phyloP scores from a whole-genome alignment of 2,797 vertebrate genomes.

The Silurus aristotelis region DNA sequence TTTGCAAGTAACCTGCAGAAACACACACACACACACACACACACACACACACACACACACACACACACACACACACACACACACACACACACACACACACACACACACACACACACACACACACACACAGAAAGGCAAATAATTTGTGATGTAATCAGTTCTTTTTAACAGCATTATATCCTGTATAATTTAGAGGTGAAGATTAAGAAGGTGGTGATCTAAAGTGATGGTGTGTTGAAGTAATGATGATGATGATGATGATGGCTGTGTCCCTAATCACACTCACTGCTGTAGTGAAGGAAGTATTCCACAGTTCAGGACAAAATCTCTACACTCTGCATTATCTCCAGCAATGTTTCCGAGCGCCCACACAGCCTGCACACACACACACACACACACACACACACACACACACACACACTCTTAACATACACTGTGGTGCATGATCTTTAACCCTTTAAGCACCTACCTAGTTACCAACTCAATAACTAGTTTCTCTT shows the following conservation, averaged over 20 bases:
- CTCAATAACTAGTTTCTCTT: neutral
- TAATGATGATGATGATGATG: no score
- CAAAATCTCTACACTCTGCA: conserved; percentile 91
- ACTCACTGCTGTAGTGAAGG: conserved; percentile 89
- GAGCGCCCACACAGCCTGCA: conserved; percentile 89
- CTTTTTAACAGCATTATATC: neutral
- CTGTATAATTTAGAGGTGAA: neutral
- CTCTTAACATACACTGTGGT: neutral
- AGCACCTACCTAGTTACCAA: neutral
- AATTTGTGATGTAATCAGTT: neutral
- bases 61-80: neutral
- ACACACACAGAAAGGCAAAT: neutral
- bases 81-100: neutral
- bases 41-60: neutral
- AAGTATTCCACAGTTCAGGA: conserved; percentile 88
- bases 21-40: neutral
- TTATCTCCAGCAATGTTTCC: conserved; percentile 93
- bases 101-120: neutral
- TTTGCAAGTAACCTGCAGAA: conserved; percentile 81
- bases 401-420: neutral
- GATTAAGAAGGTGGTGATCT: neutral
- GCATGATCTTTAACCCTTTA: neutral
- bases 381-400: conserved; percentile 6
- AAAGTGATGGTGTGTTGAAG: neutral
- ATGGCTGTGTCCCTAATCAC: neutral